These are phyloP conservation scores for Acanthiza pusilla DNA, from an alignment of 2,797 vertebrate species.

Conservation along the genomic window DNA sequence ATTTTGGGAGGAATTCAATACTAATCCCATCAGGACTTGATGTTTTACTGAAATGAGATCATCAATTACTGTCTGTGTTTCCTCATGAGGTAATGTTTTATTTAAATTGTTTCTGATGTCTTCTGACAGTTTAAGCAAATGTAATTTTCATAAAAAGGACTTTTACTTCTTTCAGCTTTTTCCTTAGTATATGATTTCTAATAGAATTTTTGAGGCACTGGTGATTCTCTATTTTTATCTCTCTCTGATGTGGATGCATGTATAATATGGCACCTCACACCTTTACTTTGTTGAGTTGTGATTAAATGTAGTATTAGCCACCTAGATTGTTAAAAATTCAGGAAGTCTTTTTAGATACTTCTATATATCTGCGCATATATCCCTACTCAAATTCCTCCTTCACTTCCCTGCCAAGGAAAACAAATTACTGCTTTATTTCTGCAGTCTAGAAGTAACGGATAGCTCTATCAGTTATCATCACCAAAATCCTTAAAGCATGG, in stretches of 20 bases:
- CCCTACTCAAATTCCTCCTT: neutral
- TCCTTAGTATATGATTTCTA: neutral
- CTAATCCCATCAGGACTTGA: neutral
- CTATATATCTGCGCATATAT: neutral
- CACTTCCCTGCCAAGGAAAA: neutral
- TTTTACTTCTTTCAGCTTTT: conserved; percentile 8
- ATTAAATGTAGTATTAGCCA: neutral
- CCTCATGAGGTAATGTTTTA: conserved; percentile 38
- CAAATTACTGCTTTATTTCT: neutral
- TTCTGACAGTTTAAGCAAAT: conserved; percentile 39
- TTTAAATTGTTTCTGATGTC: conserved; percentile 42
- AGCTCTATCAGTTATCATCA: neutral
- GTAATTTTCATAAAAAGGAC: conserved; percentile 24
- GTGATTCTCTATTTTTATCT: neutral
- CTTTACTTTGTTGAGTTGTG: neutral
- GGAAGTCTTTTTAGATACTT: neutral
- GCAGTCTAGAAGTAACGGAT: neutral
- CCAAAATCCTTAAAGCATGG: neutral
- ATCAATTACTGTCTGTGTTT: conserved; percentile 43
- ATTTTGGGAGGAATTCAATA: conserved; percentile 20
- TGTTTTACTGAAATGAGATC: conserved; percentile 45
- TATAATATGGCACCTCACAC: neutral
- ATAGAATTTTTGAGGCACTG: neutral
- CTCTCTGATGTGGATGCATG: neutral
- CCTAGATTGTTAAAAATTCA: neutral